Conservation (phyloP, 2,113 vertebrate species). For the Chloropsis hardwickii region DNA sequence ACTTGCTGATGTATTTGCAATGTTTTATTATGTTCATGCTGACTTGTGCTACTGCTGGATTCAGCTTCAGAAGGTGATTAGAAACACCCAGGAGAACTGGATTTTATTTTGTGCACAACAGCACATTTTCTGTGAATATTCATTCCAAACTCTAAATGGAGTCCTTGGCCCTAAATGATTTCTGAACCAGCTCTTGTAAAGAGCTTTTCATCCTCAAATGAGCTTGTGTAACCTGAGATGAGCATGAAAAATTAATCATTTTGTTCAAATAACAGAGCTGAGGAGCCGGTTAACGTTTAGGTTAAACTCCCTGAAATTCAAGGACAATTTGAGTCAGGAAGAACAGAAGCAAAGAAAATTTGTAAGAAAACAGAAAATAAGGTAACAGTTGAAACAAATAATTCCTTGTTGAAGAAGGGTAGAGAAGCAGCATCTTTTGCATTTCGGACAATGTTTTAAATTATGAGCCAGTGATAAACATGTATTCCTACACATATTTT, state of each 20-base stretch:
- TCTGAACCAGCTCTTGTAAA: not conserved
- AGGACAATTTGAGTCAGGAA: not conserved
- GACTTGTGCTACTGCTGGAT: not conserved
- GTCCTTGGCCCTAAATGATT: not conserved
- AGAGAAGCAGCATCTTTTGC: not conserved
- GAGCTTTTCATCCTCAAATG: not conserved
- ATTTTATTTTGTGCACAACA: not conserved
- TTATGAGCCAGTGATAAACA: not conserved
- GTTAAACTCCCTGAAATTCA: not conserved
- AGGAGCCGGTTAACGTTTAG: not conserved
- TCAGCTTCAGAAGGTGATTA: not conserved
- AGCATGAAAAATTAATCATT: not conserved
- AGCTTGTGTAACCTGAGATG: not conserved
- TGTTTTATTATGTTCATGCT: constrained; percentile 4
- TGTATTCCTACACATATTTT: not conserved
- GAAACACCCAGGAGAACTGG: not conserved
- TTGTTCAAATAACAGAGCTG: not conserved
- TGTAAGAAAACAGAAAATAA: not conserved
- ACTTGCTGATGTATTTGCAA: not conserved
- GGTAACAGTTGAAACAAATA: not conserved
- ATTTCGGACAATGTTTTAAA: not conserved
- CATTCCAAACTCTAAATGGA: not conserved
- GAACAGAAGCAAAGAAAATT: not conserved
- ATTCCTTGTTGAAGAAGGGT: not conserved
- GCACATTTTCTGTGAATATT: not conserved